Base-by-base conservation (phyloP, 1,140 invertebrate species). In the Drosophila mauritiana region DNA sequence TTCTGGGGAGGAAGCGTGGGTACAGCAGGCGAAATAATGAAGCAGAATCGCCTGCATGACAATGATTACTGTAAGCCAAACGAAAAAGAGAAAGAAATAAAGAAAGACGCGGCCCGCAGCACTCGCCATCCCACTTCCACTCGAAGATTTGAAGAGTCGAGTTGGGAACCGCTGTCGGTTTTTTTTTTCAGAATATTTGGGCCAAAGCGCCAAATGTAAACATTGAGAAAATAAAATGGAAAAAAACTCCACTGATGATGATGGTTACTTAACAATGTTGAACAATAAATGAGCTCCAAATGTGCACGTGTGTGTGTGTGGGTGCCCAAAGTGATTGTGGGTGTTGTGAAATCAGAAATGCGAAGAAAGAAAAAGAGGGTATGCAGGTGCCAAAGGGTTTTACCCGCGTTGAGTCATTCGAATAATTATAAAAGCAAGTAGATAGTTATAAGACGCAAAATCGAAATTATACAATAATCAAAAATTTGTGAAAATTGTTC, bases 181-280 rank as follows among this genome's bases (percentile, higher is more conserved):
- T 13, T 39, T 80, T 68, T 65, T 65, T 81, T 55, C 68, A 31
- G 84, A 85, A 85, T 86, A 85, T 85, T 85, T 85, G 82, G 82
- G 82, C 78, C 82, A 85, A 78, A 85, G 74, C 82, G 77, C 78
- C 78, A 76, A 82, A 75, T 76, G 80, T 86, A 86, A 85, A 85
- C 82, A 83, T 69, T 70, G 54, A 49, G 39, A 53, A 65, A 48
- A 65, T 42, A 75, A 75, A 36, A n/a, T 17, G 39, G 48, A 73
- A 49, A 72, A 68, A 70, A 62, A 81, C 52, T 68, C 58, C 12
- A 31, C 31, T 31, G 77, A 72, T 62, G 80, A 80, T 84, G 81
- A 80, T 84, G 78, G 82, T 85, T 85, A 85, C 82, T 86, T 85
- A 85, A 85, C 82, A 86, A 69, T 78, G 78, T 72, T 86, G 55